Percentiles rank a stretch among this genome's conserved stretches.
Evolutionary conservation across 2,113 vertebrate species (phyloP).

Genomic region (Tauraco erythrolophus): DNA sequence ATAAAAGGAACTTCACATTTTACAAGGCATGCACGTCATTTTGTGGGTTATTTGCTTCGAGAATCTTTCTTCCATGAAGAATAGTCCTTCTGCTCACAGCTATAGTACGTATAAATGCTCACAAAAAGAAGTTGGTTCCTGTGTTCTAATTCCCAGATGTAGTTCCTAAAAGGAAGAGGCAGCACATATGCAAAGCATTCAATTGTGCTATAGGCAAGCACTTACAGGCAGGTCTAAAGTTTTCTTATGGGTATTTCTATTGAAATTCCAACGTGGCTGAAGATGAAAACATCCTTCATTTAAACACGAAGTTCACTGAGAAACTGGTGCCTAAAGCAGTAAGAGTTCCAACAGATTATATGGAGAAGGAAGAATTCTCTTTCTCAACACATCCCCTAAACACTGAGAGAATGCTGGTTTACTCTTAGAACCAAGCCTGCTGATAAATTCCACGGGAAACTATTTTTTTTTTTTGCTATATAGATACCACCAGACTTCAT

Average conservation of each 20-base stretch:
- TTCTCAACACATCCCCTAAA: not conserved
- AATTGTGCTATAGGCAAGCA: not conserved
- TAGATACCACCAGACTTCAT: not conserved
- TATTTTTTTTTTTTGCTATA: not conserved
- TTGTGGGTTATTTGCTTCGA: not conserved
- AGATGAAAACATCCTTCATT: not conserved
- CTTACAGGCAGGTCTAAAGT: not conserved
- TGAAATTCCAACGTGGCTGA: not conserved
- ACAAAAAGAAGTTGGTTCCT: not conserved
- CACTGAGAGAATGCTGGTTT: not conserved
- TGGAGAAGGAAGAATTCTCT: not conserved
- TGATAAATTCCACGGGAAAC: not conserved
- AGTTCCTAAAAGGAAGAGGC: not conserved
- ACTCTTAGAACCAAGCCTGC: not conserved
- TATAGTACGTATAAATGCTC: not conserved
- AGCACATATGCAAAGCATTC: not conserved
- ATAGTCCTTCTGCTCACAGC: not conserved
- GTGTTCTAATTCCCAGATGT: not conserved
- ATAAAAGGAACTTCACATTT: slow-evolving; percentile 9
- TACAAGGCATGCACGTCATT: not conserved
- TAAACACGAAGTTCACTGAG: not conserved
- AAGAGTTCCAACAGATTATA: not conserved
- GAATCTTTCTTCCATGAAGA: not conserved
- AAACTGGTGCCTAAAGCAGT: not conserved
- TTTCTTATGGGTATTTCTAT: not conserved